A percentile compares a stretch with the other conserved stretches of the same genome.
phyloP scores from a whole-genome alignment of 1,140 invertebrate genomes.

The Globodera ellingtonae region DNA sequence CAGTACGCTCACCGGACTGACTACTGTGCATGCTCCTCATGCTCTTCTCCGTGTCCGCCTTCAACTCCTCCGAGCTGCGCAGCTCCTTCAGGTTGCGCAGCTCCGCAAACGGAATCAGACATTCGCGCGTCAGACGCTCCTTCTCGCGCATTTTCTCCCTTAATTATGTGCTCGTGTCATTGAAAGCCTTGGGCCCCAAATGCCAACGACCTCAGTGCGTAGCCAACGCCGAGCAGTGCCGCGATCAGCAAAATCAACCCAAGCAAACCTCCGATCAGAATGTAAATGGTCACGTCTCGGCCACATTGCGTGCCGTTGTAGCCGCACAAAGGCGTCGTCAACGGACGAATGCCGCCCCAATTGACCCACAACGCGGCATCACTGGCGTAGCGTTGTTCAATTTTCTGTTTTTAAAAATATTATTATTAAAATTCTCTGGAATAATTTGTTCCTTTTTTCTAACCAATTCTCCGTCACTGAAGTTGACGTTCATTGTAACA shows the following conservation, averaged over 20 bases:
- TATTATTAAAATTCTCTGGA: slow-evolving; percentile 20
- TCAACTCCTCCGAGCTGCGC: slow-evolving; percentile 9
- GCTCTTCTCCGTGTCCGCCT: slow-evolving; percentile 40
- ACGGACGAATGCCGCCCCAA: slow-evolving; percentile 32
- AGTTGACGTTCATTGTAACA: slow-evolving; percentile 28
- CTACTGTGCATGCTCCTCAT: slow-evolving; percentile 50
- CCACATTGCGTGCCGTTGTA: slow-evolving; percentile 45
- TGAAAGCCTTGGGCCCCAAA: background rate
- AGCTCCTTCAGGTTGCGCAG: slow-evolving; percentile 18
- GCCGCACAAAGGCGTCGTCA: slow-evolving; percentile 44
- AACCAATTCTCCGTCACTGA: slow-evolving; percentile 37
- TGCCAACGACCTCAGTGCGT: slow-evolving; percentile 26
- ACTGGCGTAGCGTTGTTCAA: slow-evolving; percentile 29
- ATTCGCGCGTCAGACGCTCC: slow-evolving; percentile 37
- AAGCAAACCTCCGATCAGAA: slow-evolving; percentile 34
- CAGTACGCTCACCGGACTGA: slow-evolving; percentile 20
- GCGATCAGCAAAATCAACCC: slow-evolving; percentile 27
- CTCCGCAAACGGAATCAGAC: slow-evolving; percentile 45
- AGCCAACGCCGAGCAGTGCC: slow-evolving; percentile 29
- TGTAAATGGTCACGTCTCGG: slow-evolving; percentile 28
- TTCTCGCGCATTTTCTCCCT: slow-evolving; percentile 41
- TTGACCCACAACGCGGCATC: slow-evolving; percentile 41
- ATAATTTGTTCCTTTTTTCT: slow-evolving; percentile 4
- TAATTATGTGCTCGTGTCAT: background rate
- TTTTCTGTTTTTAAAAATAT: slow-evolving; percentile 31